Evolutionary conservation across 2,888 invertebrate species (phyloP).

Genomic region (Caenorhabditis wallacei): DNA sequence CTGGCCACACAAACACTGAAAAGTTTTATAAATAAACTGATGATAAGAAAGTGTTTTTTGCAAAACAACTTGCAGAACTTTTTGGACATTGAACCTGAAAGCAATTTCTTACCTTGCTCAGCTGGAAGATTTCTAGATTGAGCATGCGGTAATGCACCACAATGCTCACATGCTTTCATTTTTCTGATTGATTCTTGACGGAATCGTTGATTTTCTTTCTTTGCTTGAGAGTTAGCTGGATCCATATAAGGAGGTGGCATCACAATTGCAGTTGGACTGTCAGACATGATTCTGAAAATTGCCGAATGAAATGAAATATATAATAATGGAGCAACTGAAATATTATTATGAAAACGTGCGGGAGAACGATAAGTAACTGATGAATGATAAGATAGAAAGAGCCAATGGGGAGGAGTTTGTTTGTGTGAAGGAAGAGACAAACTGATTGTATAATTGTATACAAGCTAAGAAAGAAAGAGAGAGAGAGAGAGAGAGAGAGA

Average conservation of each 20-base stretch:
- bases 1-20: constrained; percentile 72
- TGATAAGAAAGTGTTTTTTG: background rate
- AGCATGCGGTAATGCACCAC: constrained; percentile 58
- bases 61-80: background rate
- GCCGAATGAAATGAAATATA: background rate
- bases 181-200: constrained; percentile 51
- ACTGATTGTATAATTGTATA: constrained; percentile 6
- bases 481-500: background rate
- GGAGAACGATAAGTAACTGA: constrained; percentile 4
- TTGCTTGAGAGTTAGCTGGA: constrained; percentile 64
- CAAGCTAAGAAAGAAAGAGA: too few relatives aligned
- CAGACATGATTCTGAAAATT: constrained; percentile 30
- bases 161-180: constrained; percentile 62
- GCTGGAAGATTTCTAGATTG: constrained; percentile 40
- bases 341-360: constrained; percentile 38
- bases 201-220: constrained; percentile 52
- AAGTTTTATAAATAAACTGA: background rate
- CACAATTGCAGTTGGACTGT: constrained; percentile 45
- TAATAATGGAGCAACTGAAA: constrained; percentile 29
- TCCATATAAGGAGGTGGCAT: constrained; percentile 73
- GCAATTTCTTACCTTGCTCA: constrained; percentile 38
- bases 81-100: constrained; percentile 5
- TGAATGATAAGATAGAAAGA: constrained; percentile 40
- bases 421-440: constrained; percentile 12
- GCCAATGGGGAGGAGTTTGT: constrained; percentile 48